A percentile compares a stretch with the other conserved stretches of the same genome.
These are phyloP conservation scores for Lagocephalus sceleratus DNA, from an alignment of 2,797 vertebrate genomes.

Conservation along the genomic window DNA sequence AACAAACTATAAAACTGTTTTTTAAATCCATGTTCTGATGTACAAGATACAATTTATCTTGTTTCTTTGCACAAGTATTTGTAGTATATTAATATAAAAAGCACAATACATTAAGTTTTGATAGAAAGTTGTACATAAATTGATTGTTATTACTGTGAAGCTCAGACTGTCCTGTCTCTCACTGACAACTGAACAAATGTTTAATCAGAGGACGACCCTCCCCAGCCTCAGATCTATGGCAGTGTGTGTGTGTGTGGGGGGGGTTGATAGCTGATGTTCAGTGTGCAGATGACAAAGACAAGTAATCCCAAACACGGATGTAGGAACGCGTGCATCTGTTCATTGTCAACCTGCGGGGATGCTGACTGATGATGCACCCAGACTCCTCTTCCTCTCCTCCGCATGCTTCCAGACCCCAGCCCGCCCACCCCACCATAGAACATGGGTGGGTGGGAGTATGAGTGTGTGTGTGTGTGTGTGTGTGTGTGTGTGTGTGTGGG, in stretches of 20 bases:
- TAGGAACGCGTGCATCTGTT: conserved; percentile 55
- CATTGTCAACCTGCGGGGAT: conserved; percentile 63
- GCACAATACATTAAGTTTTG: too few relatives aligned
- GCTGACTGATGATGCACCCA: conserved; percentile 68
- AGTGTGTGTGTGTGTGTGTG: background rate
- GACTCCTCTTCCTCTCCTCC: conserved; percentile 33
- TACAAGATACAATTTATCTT: too few relatives aligned
- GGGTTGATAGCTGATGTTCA: conserved; percentile 17
- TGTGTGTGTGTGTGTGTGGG: background rate
- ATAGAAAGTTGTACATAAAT: too few relatives aligned
- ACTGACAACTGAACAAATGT: conserved; percentile 37
- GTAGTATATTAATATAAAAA: too few relatives aligned
- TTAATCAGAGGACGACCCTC: conserved; percentile 41
- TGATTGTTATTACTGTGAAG: background rate
- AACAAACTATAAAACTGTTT: too few relatives aligned
- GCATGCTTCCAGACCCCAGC: conserved; percentile 25
- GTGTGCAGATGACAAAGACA: conserved; percentile 42
- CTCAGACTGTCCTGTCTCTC: conserved; percentile 19
- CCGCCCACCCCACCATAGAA: conserved; percentile 19
- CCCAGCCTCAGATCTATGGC: conserved; percentile 30
- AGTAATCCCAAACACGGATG: conserved; percentile 53
- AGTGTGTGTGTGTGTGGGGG: conserved; percentile 11
- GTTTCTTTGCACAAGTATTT: too few relatives aligned
- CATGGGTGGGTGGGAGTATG: conserved; percentile 4
- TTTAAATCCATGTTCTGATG: too few relatives aligned